Base-by-base conservation (phyloP, 2,888 invertebrate genomes). In the Sesia bembeciformis region DNA sequence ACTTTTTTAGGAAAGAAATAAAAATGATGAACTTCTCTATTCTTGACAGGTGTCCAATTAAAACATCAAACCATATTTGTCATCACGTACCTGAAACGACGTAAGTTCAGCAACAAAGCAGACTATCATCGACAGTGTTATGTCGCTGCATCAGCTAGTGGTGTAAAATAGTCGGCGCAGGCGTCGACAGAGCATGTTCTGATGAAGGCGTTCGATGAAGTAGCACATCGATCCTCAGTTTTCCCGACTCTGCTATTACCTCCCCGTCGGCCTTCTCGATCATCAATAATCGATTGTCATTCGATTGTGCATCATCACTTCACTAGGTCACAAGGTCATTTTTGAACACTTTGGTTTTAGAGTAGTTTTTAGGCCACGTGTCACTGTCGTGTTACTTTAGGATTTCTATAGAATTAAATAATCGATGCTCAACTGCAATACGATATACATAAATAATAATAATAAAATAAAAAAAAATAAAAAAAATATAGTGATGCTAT, bases 81-180 rank as follows among this genome's bases (percentile, higher is more conserved):
- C 23, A 23, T 7, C 53, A 84, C 83, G 62, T 84, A 90, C 89
- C 90, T 90, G 86, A 86, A 83, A 86, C 79, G 87, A 84, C 74
- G 86, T 78, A 68, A 87, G 82, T 74, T 89, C 88, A 84, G 87
- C 89, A 57, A 89, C 80, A 77, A 90, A 86, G 80, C 84, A 90
- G 85, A 90, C 84, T 89, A 89, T 87, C 90, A 90, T 90, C 78
- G 89, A 89, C 88, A 84, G 81, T 72, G 78, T 75, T 84, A 83
- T 84, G 60, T 81, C 66, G 74, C 78, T 68, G 79, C 81, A 83
- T 84, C 84, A 85, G 81, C 83, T 85, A 77, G 72, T 74, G 63
- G 67, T 73, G 75, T 72, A 76, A 82, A 81, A 64, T 62, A 76
- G 83, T 85, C 78, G 90, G 78, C 87, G 87, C 60, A 79, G 81